Evolutionary conservation across 2,797 vertebrate species (phyloP).

Genomic region (Aldrovandia affinis): DNA sequence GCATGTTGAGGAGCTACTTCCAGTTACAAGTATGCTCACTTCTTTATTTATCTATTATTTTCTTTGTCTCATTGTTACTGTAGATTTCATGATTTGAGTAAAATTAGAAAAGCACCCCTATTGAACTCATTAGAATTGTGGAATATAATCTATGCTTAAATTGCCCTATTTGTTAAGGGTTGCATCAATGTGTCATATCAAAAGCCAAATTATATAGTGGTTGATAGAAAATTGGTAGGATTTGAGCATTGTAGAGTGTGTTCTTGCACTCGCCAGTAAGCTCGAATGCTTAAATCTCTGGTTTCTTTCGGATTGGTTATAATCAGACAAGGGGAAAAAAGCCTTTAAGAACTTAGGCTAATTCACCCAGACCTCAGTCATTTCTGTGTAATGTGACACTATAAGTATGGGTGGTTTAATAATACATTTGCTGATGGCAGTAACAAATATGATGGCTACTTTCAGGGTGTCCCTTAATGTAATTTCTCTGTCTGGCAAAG

Average conservation of each 20-base stretch:
- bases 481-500: not conserved
- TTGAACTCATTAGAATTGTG: not conserved
- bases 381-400: not conserved
- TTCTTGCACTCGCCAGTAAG: not conserved
- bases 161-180: not conserved
- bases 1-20: not conserved
- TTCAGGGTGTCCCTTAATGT: not conserved
- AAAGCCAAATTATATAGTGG: not conserved
- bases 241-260: not conserved
- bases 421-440: not conserved
- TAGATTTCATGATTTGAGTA: no score
- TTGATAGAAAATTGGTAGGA: not conserved
- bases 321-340: not conserved
- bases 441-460: not conserved
- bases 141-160: not conserved
- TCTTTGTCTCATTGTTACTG: no score
- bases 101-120: no score
- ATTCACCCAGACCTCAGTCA: not conserved
- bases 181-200: not conserved
- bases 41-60: no score
- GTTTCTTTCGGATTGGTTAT: not conserved
- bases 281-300: not conserved
- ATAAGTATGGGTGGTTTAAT: not conserved
- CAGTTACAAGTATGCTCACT: no score
- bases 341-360: not conserved